A percentile compares a stretch with the other conserved stretches of the same genome.
Conservation (phyloP, 2,888 invertebrate species). For the Microctonus brassicae region DNA sequence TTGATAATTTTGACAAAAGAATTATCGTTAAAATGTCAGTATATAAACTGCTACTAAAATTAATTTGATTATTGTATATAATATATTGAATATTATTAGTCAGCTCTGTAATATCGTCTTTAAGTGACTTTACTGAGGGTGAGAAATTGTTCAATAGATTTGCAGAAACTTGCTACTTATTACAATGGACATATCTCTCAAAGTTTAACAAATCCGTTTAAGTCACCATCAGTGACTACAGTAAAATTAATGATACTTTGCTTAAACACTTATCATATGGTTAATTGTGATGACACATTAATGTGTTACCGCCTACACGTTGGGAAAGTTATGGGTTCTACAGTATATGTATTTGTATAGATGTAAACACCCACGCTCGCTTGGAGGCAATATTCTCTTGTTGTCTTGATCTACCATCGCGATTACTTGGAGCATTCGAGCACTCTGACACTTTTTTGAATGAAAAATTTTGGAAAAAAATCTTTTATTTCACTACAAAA, state of each 20-base stretch:
- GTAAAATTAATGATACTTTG: slow-evolving; percentile 21
- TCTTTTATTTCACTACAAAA: no score
- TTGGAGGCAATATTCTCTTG: not conserved
- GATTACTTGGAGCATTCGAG: no score
- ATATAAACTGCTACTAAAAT: no score
- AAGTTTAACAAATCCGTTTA: not conserved
- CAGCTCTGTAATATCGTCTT: not conserved
- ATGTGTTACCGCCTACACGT: slow-evolving; percentile 23
- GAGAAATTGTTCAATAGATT: not conserved
- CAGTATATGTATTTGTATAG: not conserved
- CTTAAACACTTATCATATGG: slow-evolving; percentile 14
- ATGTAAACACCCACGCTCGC: slow-evolving; percentile 10
- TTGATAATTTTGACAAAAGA: no score
- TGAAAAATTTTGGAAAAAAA: no score
- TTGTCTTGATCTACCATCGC: not conserved
- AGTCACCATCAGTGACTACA: not conserved
- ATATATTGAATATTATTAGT: no score
- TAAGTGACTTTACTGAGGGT: not conserved
- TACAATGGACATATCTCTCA: slow-evolving; percentile 2
- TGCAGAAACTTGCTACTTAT: not conserved
- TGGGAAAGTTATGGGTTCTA: slow-evolving; percentile 12
- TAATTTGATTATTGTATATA: no score
- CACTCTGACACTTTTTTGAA: no score
- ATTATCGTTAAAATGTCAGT: no score
- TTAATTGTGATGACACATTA: slow-evolving; percentile 27